phyloP scores from a whole-genome alignment of 2,888 invertebrate genomes.

The Dusona sp. region DNA sequence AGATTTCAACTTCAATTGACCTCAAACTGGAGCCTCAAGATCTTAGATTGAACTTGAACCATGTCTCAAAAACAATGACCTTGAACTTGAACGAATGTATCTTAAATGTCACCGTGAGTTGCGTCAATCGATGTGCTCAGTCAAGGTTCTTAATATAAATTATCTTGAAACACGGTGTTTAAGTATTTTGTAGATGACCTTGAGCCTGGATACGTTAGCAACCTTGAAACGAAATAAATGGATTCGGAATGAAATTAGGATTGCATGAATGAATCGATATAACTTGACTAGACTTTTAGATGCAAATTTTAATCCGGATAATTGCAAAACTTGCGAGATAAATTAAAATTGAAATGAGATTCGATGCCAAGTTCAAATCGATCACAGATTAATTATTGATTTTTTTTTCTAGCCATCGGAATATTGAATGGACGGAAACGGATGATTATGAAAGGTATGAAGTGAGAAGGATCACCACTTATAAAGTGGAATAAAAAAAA shows the following conservation, averaged over 20 bases:
- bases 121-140: background rate
- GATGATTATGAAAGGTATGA: background rate
- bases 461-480: conserved; percentile 7
- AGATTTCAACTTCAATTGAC: background rate
- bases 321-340: background rate
- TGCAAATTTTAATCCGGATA: background rate
- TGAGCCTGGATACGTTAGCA: background rate
- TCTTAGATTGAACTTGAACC: background rate
- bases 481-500: background rate
- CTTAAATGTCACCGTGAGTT: background rate
- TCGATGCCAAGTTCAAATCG: background rate
- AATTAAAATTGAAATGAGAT: background rate
- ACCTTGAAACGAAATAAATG: background rate
- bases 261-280: background rate
- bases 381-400: background rate
- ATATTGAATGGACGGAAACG: background rate
- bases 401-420: background rate
- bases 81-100: background rate
- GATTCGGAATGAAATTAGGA: background rate
- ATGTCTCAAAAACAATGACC: background rate
- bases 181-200: background rate
- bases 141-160: background rate
- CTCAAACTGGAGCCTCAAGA: background rate
- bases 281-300: background rate
- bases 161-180: background rate